These are phyloP conservation scores for Eremophila alpestris DNA, from an alignment of 2,797 vertebrate genomes.

Conservation along the genomic window DNA sequence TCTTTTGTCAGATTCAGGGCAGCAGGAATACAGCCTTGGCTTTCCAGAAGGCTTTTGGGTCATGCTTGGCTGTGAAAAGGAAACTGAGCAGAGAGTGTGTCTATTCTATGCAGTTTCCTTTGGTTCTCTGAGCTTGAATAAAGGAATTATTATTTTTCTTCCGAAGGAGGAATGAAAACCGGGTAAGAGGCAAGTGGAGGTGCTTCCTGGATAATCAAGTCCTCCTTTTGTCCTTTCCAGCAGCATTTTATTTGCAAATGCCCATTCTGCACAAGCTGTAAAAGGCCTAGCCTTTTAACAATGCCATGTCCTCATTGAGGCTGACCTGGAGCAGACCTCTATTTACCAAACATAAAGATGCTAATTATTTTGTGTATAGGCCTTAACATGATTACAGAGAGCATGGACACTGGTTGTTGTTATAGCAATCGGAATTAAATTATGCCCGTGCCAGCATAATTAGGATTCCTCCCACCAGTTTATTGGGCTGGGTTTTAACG, in stretches of 20 bases:
- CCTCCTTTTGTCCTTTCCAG: slow-evolving; percentile 20
- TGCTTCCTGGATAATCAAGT: slow-evolving; percentile 14
- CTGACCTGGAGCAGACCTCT: slow-evolving; percentile 55
- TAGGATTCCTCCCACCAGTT: slow-evolving; percentile 14
- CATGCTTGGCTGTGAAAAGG: not conserved
- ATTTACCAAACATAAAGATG: slow-evolving; percentile 69
- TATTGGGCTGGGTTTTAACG: slow-evolving; percentile 7
- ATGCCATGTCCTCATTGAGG: not conserved
- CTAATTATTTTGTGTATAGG: slow-evolving; percentile 64
- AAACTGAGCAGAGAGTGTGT: not conserved
- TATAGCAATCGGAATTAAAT: slow-evolving; percentile 67
- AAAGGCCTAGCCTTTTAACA: slow-evolving; percentile 17
- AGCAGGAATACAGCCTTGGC: not conserved
- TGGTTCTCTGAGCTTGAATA: not conserved
- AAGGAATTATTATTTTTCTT: slow-evolving; percentile 22
- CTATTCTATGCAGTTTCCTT: not conserved
- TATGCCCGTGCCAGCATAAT: slow-evolving; percentile 59
- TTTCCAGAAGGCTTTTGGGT: not conserved
- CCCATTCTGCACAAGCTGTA: not conserved
- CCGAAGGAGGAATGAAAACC: not conserved
- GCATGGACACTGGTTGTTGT: slow-evolving; percentile 64
- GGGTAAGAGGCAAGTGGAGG: slow-evolving; percentile 33
- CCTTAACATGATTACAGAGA: slow-evolving; percentile 66
- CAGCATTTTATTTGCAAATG: not conserved
- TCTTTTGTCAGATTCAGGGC: not conserved